Base-by-base conservation (phyloP, 2,888 invertebrate genomes). In the Drosophila flavopinicola region DNA sequence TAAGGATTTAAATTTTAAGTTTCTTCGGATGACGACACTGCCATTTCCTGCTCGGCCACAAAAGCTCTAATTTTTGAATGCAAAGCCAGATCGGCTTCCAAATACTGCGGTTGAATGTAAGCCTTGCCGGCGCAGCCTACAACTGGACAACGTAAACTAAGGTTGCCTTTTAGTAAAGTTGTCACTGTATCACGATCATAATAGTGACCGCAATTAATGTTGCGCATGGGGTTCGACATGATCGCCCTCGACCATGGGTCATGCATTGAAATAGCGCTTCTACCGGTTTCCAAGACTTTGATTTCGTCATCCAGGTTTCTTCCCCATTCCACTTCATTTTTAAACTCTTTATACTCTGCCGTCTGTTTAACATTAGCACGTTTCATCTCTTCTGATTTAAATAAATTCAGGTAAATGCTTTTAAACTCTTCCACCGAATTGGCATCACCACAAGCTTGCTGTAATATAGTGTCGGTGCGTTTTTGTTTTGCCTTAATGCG, bases 231-330 rank as follows among this genome's bases (percentile, higher is more conserved):
- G 37, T 79, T 47, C 5, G 9, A 0, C 49, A 79, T 70, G 0
- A 67, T 23, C 1, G 11, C 30, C 35, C 63, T 75, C 1, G 76
- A 49, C 79, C 78, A 78, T 0, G 78, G 79, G 37, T 78, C 76
- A 11, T 48, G 47, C 33, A 79, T 48, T 5, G 76, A 67, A 20
- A 54, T 11, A 3, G 20, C 24, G 7, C 24, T 32, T 5, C 11
- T 38, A 2, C 42, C 57, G 11, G 11, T 20, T 10, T 38, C 20
- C n/a, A 38, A 5, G 6, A 42, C n/a, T 35, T 45, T 54, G 6
- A 37, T n/a, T 2, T 52, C 53, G 7, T 11, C 41, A 6, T 10
- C 13, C 0, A 6, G 4, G 6, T 20, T 47, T 9, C 32, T 7
- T n/a, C 1, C 17, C 3, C 7, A 10, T 4, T n/a, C 13, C 6